These are phyloP conservation scores for Anas platyrhynchos DNA, from an alignment of 2,113 vertebrate species.

Conservation along the genomic window DNA sequence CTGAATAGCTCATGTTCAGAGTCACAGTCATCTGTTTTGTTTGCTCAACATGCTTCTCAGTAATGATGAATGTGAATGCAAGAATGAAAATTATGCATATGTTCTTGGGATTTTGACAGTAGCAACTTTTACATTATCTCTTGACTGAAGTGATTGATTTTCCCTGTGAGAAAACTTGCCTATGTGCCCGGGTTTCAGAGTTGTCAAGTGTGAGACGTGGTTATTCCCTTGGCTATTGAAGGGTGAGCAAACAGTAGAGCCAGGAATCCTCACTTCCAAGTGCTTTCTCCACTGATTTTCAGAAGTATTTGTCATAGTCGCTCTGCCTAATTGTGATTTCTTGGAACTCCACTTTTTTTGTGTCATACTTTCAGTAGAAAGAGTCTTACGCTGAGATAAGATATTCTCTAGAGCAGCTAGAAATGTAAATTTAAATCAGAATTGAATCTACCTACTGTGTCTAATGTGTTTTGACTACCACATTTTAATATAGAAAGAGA, in stretches of 20 bases:
- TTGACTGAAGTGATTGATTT: background rate
- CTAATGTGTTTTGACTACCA: background rate
- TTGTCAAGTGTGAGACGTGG: background rate
- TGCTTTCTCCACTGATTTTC: background rate
- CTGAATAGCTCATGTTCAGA: background rate
- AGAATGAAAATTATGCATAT: conserved; percentile 15
- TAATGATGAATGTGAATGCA: background rate
- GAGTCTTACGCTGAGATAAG: background rate
- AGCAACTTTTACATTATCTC: background rate
- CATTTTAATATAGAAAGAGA: background rate
- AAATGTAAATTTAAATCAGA: background rate
- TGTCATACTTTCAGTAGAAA: background rate
- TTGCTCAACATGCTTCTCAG: background rate
- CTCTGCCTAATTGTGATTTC: background rate
- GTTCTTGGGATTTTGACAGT: conserved; percentile 45
- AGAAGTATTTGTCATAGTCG: background rate
- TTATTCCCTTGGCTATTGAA: background rate
- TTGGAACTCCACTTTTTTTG: background rate
- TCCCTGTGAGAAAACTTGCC: conserved; percentile 13
- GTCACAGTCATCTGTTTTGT: background rate
- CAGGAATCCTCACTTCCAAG: background rate
- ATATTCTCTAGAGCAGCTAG: background rate
- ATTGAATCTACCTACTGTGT: background rate
- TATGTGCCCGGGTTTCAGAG: background rate
- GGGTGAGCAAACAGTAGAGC: background rate